Base-by-base conservation (phyloP, 2,797 vertebrate species). In the Oreochromis grahami region DNA sequence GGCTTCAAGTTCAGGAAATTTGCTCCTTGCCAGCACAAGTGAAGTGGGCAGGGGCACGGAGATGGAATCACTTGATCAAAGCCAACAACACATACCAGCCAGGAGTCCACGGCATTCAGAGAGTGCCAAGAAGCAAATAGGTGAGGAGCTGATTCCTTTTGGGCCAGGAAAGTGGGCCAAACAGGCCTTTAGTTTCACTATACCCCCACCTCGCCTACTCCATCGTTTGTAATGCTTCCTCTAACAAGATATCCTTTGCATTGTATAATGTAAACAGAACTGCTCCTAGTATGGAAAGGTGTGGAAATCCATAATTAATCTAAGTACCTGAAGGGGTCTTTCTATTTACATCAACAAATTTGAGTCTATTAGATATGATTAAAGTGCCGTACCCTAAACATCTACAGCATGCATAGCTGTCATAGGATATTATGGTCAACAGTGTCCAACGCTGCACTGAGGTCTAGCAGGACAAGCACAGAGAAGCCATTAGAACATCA, bases 401-500 rank as follows among this genome's bases (percentile, higher is more conserved):
- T 2, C 29, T 58, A 32, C 55, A 58, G 55, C 8, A 6, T 58
- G 55, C 26, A 32, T 56, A 56, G 55, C 55, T 58, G 55, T 58
- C 32, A 58, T 58, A 58, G 14, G 17, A 58, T 4, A 32, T 32
- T 17, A 32, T 58, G 26, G 14, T 19, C 55, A 58, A 32, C 14
- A 58, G 55, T 58, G 32, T 32, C 26, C 14, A 58, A 58, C 8
- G 14, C 8, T 58, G 26, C 55, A 17, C 5, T 58, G 26, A 58
- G 26, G 55, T 17, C 8, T 2, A 58, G 26, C 8, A 32, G 55
- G 55, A 58, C 26, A 32, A 58, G 55, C 55, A 32, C 55, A 58
- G 15, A 58, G 8, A 32, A 0, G 26, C 1, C 55, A 32, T 19
- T 19, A 0, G 29, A 2, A 19, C 14, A 58, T 58, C 55, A 58